Evolutionary conservation across 1,140 invertebrate species (phyloP).

Genomic region (Sminthurides bifidus): DNA sequence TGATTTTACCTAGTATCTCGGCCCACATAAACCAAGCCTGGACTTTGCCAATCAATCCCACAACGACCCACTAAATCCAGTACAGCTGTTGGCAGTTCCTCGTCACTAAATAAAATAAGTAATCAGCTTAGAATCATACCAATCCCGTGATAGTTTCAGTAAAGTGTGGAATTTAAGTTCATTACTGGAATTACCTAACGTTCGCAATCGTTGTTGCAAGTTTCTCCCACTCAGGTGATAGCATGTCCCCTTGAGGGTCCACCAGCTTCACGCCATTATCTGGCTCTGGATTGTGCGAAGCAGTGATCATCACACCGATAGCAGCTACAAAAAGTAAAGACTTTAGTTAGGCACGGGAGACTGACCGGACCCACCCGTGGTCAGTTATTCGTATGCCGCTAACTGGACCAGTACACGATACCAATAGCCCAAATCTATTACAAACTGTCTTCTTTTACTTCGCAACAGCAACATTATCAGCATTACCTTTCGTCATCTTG

Average conservation of each 20-base stretch:
- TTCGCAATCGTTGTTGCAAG: constrained; percentile 77
- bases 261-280: constrained; percentile 97
- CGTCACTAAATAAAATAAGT: constrained; percentile 49
- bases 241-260: constrained; percentile 92
- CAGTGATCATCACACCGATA: constrained; percentile 96
- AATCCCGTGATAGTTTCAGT: no score
- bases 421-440: neutral
- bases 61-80: constrained; percentile 43
- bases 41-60: constrained; percentile 54
- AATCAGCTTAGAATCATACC: no score
- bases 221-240: constrained; percentile 78
- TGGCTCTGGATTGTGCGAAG: constrained; percentile 89
- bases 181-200: constrained; percentile 41
- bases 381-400: no score
- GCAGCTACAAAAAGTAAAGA: constrained; percentile 37
- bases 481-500: constrained; percentile 57
- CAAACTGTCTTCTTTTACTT: constrained; percentile 24
- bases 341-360: neutral
- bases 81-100: constrained; percentile 41
- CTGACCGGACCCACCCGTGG: no score
- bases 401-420: no score
- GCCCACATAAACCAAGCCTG: constrained; percentile 54
- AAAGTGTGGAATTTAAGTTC: no score
- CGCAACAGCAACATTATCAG: no score
- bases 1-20: constrained; percentile 59